Base-by-base conservation (phyloP, 1,140 invertebrate species). In the Drosophila paulistorum region DNA sequence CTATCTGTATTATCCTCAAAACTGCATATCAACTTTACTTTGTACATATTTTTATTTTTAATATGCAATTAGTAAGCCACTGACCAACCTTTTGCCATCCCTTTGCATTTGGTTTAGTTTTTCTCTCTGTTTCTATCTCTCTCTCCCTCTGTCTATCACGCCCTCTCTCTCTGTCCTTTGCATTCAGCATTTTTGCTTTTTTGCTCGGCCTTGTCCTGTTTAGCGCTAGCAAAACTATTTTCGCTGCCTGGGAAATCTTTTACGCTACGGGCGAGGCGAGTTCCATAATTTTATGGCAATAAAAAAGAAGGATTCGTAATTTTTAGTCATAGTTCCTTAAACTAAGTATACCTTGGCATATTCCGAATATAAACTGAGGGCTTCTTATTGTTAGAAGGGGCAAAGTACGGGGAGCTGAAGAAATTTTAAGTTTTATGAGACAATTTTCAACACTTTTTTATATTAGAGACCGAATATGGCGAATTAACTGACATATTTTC, bases 51-150 rank as follows among this genome's bases (percentile, higher is more conserved):
- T 51, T 51, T 23, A 23, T 9, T 17, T 51, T 20, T 51, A 23
- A 51, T 51, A 51, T 51, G 45, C 45, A 51, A 51, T 51, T 51
- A 51, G 45, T 51, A 51, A 51, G 45, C 45, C 17, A 51, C 45
- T 51, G 45, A 51, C 45, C 45, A 51, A 51, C 45, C 17, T 14
- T 14, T 23, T 48, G 14, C 14, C 0, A 6, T 48, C 14, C 45
- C 17, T 51, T 51, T 51, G 45, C 45, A 23, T 4, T 51, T 35
- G 33, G 33, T 35, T 35, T 35, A 7, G 33, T 2, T 26, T 26
- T 26, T 4, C 23, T 26, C 23, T 26, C 23, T 26, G 23, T 26
- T 10, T 5, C 17, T 48, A 0, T 0, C 45, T 23, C 7, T 11
- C 20, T 23, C 17, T 51, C 3, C 9, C 33, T n/a, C 42, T 35